Percentiles rank a stretch among this genome's conserved stretches.
phyloP scores from a whole-genome alignment of 2,888 invertebrate genomes.

The Brenthis hecate region DNA sequence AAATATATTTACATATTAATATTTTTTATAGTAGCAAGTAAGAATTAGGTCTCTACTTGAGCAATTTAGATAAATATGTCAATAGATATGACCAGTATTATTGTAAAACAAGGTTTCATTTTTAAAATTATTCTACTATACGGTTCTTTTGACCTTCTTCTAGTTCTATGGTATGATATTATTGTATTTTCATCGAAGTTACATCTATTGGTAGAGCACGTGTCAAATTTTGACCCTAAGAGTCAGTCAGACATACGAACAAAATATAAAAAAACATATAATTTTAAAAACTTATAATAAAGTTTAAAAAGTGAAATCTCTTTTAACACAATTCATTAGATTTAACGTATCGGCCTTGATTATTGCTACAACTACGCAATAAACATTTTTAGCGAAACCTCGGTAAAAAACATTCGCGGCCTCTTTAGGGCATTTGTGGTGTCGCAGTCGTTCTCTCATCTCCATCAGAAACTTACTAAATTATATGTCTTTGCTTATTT shows the following conservation, averaged over 20 bases:
- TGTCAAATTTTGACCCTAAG: background rate
- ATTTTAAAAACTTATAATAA: conserved; percentile 1
- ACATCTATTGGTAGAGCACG: too few species aligned
- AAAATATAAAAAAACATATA: background rate
- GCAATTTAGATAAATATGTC: too few species aligned
- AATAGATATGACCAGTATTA: too few species aligned
- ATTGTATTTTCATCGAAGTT: too few species aligned
- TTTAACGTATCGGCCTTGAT: conserved; percentile 39
- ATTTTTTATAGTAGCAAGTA: too few species aligned
- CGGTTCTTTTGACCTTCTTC: too few species aligned
- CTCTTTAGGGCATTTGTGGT: conserved; percentile 30
- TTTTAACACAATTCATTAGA: conserved; percentile 38
- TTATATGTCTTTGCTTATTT: too few species aligned
- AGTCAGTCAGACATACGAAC: background rate
- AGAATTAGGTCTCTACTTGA: too few species aligned
- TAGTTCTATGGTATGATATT: too few species aligned
- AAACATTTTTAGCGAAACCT: conserved; percentile 31
- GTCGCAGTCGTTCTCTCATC: conserved; percentile 14
- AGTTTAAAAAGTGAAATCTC: conserved; percentile 22
- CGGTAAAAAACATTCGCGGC: conserved; percentile 27
- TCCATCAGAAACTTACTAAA: background rate
- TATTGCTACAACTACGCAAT: conserved; percentile 33
- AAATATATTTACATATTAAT: too few species aligned
- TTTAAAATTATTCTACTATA: too few species aligned
- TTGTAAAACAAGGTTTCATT: too few species aligned